Evolutionary conservation across 2,888 invertebrate genomes (phyloP), one percentile per base, ranked within the genome.

Genomic region (Ophion ventricosus): DNA sequence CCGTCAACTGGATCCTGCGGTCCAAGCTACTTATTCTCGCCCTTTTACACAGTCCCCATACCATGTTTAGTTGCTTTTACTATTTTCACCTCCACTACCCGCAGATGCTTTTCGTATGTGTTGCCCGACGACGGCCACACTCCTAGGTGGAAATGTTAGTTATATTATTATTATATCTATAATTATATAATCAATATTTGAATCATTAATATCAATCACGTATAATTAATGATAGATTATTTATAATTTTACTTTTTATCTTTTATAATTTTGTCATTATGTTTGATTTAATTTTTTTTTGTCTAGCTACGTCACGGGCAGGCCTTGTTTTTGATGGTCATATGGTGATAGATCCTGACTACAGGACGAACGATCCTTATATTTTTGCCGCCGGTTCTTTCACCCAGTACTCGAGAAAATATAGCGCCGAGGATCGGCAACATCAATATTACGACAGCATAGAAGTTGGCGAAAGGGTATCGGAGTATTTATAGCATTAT

Each of bases 371-470:
- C 90, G 96, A 96, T 89, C 94, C 94, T 0, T 91, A 92, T 80
- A 95, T 97, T 77, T 96, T 94, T 89, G 96, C 95, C 0, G 96
- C 96, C 1, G 97, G 97, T 0, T 94, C 96, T 0, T 93, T 95
- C 77, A 95, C 95, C 2, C 95, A 95, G 83, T 96, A 96, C 90
- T 95, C 96, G 0, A 93, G 95, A 11, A 94, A 94, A n/a, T 94
- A 95, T 87, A 94, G 95, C 88, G 95, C 95, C 0, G 93, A 94
- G 1, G 89, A 93, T 17, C 92, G 93, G 83, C 90, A 94, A 17
- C 96, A 96, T 85, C 91, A 93, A n/a, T 93, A 95, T 89, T 96
- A 94, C 89, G 95, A 94, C 89, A 94, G 95, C 0, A 93, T 95
- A 72, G 96, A 96, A 90, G 94, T 96, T 64, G 96, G 96, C 2